Evolutionary conservation across 2,888 invertebrate species (phyloP).

Genomic region (Lottia scabra): DNA sequence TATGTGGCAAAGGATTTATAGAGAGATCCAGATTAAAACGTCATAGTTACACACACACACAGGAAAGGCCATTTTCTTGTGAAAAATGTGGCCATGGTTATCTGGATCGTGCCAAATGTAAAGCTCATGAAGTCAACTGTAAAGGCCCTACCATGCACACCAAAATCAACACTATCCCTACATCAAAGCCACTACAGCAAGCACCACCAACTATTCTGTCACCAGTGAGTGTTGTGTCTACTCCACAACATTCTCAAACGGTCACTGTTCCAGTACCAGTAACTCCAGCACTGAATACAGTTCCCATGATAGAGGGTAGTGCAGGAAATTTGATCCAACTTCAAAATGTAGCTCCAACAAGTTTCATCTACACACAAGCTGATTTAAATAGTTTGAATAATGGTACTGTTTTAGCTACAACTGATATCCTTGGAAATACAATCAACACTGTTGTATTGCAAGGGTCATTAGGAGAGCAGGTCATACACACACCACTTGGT

Average conservation of each 20-base stretch:
- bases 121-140: not conserved
- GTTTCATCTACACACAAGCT: not conserved
- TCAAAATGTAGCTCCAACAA: not conserved
- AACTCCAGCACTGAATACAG: not conserved
- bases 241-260: not conserved
- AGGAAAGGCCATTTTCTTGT: not conserved
- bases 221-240: not conserved
- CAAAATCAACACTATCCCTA: not conserved
- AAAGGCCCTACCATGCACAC: not conserved
- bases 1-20: slow-evolving; percentile 2
- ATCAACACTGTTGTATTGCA: not conserved
- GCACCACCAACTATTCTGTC: not conserved
- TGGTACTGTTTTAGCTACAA: not conserved
- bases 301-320: not conserved
- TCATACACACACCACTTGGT: not conserved
- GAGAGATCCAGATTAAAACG: slow-evolving; percentile 3
- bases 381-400: not conserved
- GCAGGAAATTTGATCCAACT: not conserved
- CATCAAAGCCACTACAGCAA: not conserved
- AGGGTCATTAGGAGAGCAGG: not conserved
- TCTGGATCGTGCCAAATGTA: not conserved
- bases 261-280: not conserved
- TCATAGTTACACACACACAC: slow-evolving; percentile 1
- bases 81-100: slow-evolving; percentile 2
- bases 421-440: not conserved